These are phyloP conservation scores for Leptinotarsa defecta DNA, from an alignment of 1,140 invertebrate species.

Conservation along the genomic window DNA sequence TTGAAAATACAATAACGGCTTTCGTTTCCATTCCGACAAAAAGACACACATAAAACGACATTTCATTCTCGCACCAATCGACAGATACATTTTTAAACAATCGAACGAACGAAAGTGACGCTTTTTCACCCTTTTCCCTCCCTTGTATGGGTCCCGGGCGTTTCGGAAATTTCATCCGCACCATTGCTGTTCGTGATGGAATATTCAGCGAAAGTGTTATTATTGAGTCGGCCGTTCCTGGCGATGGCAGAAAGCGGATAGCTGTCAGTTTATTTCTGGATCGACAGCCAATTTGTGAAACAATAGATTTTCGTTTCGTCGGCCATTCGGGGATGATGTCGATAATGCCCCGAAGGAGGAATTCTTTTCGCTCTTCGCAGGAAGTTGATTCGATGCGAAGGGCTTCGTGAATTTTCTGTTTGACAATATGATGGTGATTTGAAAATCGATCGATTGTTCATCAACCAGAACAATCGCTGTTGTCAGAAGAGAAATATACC, in stretches of 20 bases:
- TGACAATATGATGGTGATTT: no score
- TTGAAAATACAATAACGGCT: no score
- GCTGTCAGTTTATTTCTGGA: neutral
- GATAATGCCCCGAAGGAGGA: slow-evolving; percentile 5
- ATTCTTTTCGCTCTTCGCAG: neutral
- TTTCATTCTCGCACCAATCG: neutral
- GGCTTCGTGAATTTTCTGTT: neutral
- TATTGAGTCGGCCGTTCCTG: neutral
- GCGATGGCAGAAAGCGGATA: neutral
- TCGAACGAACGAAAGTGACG: neutral
- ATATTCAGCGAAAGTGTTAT: slow-evolving; percentile 6
- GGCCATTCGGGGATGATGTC: neutral
- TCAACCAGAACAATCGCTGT: no score
- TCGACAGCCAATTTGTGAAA: slow-evolving; percentile 2
- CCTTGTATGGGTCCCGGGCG: neutral
- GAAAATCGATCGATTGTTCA: no score
- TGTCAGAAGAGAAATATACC: no score
- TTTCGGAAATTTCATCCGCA: neutral
- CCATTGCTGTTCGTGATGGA: slow-evolving; percentile 7
- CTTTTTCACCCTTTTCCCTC: neutral
- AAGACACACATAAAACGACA: no score
- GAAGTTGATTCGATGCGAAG: neutral
- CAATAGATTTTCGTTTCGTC: slow-evolving; percentile 2
- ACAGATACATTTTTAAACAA: neutral
- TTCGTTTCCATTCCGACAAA: no score